Base-by-base conservation (phyloP, 2,888 invertebrate species). In the Andricus quercusramuli region DNA sequence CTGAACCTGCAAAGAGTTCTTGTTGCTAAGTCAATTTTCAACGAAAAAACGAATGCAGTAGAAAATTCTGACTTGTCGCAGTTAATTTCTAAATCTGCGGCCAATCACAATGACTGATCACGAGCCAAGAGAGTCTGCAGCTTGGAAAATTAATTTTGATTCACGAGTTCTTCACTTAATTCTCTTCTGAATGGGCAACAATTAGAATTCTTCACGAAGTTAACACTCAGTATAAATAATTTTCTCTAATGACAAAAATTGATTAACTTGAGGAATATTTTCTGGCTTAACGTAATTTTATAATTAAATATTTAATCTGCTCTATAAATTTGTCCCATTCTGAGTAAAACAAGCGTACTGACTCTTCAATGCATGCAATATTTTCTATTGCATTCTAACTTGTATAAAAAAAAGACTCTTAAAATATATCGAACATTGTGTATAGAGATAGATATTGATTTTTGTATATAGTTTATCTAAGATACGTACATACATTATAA, bases 1-100 rank as follows among this genome's bases (percentile, higher is more conserved):
- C 97, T 0, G 98, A 98, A 93, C 96, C 97, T 2, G 97, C 97
- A 78, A 96, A 96, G 91, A 96, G 97, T 67, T 96, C 97, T 85
- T 98, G 98, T 94, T 98, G 98, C 94, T 97, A 93, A 87, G 79
- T 74, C 62, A 67, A 78, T 74, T 79, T 77, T 56, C 51, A 66
- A 76, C 44, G 22, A 65, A 74, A 74, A 66, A 56, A 81, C n/a
- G 41, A 65, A 68, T 44, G 44, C 41, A 68, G 44, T 22, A 68
- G 32, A 29, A 47, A 74, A 56, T 74, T 29, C 29, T 56, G 47
- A 74, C 47, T 74, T 56, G 13, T n/a, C 25, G 74, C 74, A 74
- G 51, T 32, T 56, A 13, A 15, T 20, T 29, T 56, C 17, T 4
- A 13, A 32, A 13, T 74, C 32, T 74, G 56, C 56, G 74, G n/a